Evolutionary conservation across 2,113 vertebrate species (phyloP).

Genomic region (Columba janthina): DNA sequence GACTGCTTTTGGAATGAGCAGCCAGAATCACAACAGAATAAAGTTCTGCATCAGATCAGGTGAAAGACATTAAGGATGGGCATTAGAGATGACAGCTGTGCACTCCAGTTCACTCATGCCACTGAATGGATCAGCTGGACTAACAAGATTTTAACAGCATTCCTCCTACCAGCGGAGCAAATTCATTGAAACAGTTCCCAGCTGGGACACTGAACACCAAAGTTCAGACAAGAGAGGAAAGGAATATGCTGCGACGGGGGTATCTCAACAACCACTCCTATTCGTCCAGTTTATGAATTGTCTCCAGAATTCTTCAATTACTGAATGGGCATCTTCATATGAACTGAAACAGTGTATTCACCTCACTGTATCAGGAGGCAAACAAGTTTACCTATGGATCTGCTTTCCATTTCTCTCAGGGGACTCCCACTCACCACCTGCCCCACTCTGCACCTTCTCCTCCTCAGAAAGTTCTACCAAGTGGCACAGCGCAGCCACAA

Average conservation of each 20-base stretch:
- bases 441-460: neutral
- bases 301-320: neutral
- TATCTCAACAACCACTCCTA: neutral
- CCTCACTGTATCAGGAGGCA: neutral
- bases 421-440: rapidly evolving
- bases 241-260: neutral
- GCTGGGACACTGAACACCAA: neutral
- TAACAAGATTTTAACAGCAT: neutral
- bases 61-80: neutral
- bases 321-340: neutral
- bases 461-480: neutral
- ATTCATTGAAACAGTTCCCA: neutral
- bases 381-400: neutral
- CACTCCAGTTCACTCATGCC: neutral
- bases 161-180: neutral
- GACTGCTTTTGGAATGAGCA: neutral
- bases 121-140: neutral
- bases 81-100: neutral
- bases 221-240: neutral
- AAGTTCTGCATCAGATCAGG: neutral
- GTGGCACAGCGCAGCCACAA: rapidly evolving
- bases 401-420: neutral
- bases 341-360: neutral
- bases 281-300: neutral
- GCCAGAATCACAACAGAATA: neutral